Percentiles rank a stretch among this genome's conserved stretches.
Conservation (phyloP, 2,113 vertebrate species). For the Guaruba guarouba region DNA sequence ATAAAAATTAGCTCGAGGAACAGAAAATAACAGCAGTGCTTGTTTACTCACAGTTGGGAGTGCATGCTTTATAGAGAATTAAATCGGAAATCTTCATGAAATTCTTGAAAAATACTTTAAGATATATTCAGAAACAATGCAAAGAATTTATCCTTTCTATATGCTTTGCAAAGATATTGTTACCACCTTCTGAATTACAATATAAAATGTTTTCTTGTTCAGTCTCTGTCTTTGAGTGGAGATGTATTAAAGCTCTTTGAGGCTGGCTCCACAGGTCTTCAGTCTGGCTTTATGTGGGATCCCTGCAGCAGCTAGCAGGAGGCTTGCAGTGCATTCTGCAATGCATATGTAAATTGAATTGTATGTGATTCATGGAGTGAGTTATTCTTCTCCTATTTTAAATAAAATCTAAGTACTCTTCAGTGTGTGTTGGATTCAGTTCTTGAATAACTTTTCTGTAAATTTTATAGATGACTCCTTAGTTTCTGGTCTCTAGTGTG, state of each 20-base stretch:
- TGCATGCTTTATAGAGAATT: background rate
- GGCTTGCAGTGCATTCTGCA: background rate
- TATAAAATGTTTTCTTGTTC: background rate
- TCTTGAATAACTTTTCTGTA: background rate
- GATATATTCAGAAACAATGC: background rate
- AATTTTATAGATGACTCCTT: background rate
- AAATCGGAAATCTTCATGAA: background rate
- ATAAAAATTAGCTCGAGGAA: background rate
- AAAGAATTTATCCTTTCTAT: background rate
- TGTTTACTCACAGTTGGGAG: background rate
- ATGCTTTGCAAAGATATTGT: background rate
- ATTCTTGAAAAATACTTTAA: background rate
- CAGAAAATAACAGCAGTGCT: background rate
- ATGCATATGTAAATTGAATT: background rate
- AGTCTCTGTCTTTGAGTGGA: background rate
- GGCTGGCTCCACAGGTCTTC: background rate
- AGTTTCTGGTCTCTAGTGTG: background rate
- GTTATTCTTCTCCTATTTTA: background rate
- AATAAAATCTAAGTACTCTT: background rate
- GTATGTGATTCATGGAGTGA: background rate
- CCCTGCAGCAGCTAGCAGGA: background rate
- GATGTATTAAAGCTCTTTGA: background rate
- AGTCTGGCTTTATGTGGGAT: background rate
- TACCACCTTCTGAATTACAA: background rate
- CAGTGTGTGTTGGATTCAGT: background rate